Base-by-base conservation (phyloP, 2,888 invertebrate genomes). In the Apamea sordens region DNA sequence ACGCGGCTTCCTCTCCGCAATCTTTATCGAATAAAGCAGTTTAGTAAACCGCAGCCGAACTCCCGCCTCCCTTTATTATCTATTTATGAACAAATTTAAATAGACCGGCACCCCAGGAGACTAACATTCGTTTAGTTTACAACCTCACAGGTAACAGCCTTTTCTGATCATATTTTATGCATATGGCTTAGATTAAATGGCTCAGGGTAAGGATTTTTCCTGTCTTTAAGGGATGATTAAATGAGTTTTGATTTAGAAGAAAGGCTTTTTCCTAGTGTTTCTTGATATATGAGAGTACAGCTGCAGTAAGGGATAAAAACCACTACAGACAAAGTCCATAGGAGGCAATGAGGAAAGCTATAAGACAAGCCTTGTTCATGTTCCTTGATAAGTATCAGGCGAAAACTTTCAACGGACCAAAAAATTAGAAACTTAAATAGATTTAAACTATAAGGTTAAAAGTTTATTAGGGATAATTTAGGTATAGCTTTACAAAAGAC, bases 11-110 rank as follows among this genome's bases (percentile, higher is more conserved):
- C 80, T 79, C 89, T 82, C 93, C 93, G 89, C 94, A 95, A 95
- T 95, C 94, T 95, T 95, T 94, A 95, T 94, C 93, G 92, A 95
- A 94, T 95, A 94, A 94, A 94, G 92, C 93, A 94, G 94, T 95
- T 95, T 94, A 93, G 91, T 88, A 93, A 93, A 93, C 94, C 93
- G 89, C 93, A 86, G 89, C 92, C 91, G 90, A 91, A 93, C 92
- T 91, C 92, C 88, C 89, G 91, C 92, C 92, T 90, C 91, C 92
- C 93, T 92, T 91, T 92, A 94, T 94, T 94, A 95, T 93, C 92
- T 94, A 95, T 95, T 95, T 95, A 95, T 94, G 93, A 95, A 94
- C 92, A 93, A 93, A 94, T 94, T 94, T 93, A 94, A 94, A 93
- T 93, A 92, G 91, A 93, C 91, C 91, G 82, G 80, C 89, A 68